phyloP scores from a whole-genome alignment of 2,113 vertebrate species.

The Progne subis region DNA sequence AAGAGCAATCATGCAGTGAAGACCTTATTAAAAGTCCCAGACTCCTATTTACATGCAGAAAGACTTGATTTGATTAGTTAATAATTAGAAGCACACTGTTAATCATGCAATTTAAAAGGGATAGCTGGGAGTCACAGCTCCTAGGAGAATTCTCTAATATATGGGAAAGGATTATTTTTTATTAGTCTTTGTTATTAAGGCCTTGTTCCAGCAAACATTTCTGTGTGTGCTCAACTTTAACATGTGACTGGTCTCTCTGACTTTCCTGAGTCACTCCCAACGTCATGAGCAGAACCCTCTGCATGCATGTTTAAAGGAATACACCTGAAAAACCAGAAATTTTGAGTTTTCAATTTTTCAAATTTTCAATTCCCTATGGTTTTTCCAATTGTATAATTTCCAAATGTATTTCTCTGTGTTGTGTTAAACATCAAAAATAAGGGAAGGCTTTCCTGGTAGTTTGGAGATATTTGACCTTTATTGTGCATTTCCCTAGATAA shows the following conservation, averaged over 20 bases:
- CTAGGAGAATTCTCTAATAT: neutral
- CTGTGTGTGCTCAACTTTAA: neutral
- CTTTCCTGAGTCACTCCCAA: neutral
- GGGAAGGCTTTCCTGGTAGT: neutral
- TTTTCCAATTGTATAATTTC: neutral
- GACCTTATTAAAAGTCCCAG: conserved; percentile 40
- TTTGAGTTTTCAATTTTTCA: too few species aligned
- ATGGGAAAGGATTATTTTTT: neutral
- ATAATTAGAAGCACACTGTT: conserved; percentile 44
- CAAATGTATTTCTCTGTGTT: neutral
- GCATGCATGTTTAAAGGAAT: neutral
- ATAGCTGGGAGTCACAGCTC: neutral
- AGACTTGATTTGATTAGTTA: conserved; percentile 54
- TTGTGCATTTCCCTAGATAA: neutral
- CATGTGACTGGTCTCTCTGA: neutral
- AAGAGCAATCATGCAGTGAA: neutral
- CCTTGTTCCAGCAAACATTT: neutral
- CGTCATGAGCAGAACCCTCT: neutral
- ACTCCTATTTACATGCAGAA: conserved; percentile 19
- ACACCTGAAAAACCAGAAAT: neutral
- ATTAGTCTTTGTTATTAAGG: neutral
- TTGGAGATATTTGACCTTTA: neutral
- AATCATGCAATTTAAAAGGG: neutral
- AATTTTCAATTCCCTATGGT: neutral
- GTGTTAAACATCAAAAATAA: neutral